Evolutionary conservation across 1,140 invertebrate genomes (phyloP).

Genomic region (Colletes latitarsis): DNA sequence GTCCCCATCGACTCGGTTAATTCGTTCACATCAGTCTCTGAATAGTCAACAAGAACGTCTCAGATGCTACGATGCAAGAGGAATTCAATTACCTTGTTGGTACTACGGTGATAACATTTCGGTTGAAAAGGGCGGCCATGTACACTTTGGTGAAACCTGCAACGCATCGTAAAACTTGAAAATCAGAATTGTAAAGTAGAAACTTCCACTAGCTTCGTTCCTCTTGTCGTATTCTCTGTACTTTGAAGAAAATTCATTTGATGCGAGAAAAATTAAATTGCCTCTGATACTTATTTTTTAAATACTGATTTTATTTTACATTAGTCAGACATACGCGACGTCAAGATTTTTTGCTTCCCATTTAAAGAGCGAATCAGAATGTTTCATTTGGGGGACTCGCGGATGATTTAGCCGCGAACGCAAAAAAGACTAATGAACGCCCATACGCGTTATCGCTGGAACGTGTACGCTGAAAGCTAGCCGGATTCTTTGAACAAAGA

Average conservation of each 20-base stretch:
- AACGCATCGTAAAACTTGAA: too few species aligned
- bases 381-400: neutral
- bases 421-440: constrained; percentile 9
- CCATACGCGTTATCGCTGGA: neutral
- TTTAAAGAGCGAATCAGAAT: neutral
- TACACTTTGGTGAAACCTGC: neutral
- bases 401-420: constrained; percentile 1
- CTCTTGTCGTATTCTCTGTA: too few species aligned
- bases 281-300: too few species aligned
- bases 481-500: neutral
- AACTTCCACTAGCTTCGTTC: too few species aligned
- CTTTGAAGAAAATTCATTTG: too few species aligned
- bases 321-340: too few species aligned
- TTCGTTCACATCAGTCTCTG: constrained; percentile 38
- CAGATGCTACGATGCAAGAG: constrained; percentile 17
- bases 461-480: constrained; percentile 2
- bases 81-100: constrained; percentile 36
- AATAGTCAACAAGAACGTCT: constrained; percentile 38
- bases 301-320: too few species aligned
- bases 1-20: constrained; percentile 32
- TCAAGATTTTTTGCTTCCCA: neutral
- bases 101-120: neutral
- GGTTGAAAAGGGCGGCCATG: neutral
- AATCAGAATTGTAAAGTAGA: too few species aligned
- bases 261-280: too few species aligned